phyloP scores from a whole-genome alignment of 2,797 vertebrate species.

The Poeciliopsis infans region DNA sequence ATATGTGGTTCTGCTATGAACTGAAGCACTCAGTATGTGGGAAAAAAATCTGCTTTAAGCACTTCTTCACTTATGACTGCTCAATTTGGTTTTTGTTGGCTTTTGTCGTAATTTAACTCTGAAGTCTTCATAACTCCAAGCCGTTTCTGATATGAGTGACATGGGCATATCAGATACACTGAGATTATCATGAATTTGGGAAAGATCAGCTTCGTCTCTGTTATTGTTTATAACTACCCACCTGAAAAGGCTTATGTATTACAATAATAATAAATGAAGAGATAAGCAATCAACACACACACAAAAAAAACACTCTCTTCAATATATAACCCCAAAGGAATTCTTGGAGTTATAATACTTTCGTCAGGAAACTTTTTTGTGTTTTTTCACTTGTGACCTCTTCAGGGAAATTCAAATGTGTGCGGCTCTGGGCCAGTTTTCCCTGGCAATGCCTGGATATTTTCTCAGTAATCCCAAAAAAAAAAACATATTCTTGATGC shows the following conservation, averaged over 20 bases:
- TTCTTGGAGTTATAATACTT: too few species aligned
- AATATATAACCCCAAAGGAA: too few species aligned
- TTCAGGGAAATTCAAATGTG: not conserved
- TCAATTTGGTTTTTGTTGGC: slow-evolving; percentile 32
- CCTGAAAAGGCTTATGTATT: not conserved
- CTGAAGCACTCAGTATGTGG: slow-evolving; percentile 66
- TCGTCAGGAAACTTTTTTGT: not conserved
- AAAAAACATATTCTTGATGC: not conserved
- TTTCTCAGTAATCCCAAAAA: not conserved
- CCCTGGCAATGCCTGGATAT: not conserved
- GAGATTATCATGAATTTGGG: not conserved
- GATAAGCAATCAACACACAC: not conserved
- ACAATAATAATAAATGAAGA: not conserved
- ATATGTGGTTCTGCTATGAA: slow-evolving; percentile 62
- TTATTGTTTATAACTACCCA: not conserved
- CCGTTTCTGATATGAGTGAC: too few species aligned
- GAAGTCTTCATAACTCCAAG: slow-evolving; percentile 20
- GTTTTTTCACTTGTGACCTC: not conserved
- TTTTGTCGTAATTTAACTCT: slow-evolving; percentile 37
- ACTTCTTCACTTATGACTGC: slow-evolving; percentile 14
- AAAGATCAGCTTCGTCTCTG: not conserved
- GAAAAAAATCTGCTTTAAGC: slow-evolving; percentile 39
- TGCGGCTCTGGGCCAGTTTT: not conserved
- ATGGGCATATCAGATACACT: not conserved
- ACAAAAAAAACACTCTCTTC: too few species aligned